Conservation (phyloP, 2,797 vertebrate genomes). For the Pantherophis vulpinus region DNA sequence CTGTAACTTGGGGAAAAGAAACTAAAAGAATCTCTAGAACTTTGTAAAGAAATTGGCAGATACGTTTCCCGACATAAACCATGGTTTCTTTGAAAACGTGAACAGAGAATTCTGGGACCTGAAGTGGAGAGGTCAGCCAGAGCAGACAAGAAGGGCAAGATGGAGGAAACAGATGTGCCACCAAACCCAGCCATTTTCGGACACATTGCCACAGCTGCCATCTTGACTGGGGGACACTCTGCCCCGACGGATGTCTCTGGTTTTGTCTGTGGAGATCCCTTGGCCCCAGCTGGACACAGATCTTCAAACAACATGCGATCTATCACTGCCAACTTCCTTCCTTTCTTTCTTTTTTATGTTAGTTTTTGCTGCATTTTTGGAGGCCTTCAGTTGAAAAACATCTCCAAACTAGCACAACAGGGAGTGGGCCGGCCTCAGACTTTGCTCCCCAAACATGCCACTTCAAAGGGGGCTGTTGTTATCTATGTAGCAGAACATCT, state of each 20-base stretch:
- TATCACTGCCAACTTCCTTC: neutral
- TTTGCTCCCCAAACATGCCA: neutral
- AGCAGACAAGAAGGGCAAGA: neutral
- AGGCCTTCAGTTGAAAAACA: neutral
- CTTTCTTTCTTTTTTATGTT: neutral
- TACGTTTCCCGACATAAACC: neutral
- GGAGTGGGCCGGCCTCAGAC: neutral
- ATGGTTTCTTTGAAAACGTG: neutral
- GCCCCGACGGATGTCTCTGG: neutral
- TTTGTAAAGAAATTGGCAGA: neutral
- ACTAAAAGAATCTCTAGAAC: neutral
- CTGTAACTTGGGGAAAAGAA: neutral
- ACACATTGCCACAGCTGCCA: neutral
- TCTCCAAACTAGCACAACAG: neutral
- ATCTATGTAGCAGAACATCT: neutral
- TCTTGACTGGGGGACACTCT: neutral
- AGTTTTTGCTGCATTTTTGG: neutral
- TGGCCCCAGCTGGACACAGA: neutral
- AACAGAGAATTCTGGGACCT: neutral
- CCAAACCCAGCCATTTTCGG: neutral
- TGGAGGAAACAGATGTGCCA: neutral
- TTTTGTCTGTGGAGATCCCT: neutral
- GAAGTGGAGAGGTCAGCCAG: neutral
- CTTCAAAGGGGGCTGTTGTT: neutral
- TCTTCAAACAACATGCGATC: neutral